phyloP scores from a whole-genome alignment of 2,113 vertebrate species.

The Cinclus cinclus region DNA sequence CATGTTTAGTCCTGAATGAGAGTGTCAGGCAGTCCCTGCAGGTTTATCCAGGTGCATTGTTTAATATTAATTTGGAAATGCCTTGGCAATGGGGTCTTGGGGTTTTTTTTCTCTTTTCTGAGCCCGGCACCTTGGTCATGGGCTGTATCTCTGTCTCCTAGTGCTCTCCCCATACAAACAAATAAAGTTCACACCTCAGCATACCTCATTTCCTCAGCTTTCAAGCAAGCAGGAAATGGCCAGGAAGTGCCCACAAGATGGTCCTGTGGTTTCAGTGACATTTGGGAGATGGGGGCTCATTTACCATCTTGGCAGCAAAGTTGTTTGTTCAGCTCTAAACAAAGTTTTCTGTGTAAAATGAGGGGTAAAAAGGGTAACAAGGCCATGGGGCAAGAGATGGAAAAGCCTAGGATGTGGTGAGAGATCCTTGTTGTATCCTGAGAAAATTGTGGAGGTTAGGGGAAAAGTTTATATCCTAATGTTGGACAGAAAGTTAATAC shows the following conservation, averaged over 20 bases:
- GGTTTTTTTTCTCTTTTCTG: not conserved
- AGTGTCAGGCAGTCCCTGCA: not conserved
- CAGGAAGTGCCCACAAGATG: not conserved
- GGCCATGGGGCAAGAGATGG: not conserved
- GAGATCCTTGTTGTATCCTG: not conserved
- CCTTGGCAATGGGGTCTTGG: not conserved
- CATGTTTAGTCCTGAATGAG: not conserved
- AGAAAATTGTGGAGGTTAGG: not conserved
- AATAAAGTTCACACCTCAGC: not conserved
- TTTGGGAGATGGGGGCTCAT: not conserved
- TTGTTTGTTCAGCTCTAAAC: not conserved
- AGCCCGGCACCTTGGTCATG: not conserved
- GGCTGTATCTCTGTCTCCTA: not conserved
- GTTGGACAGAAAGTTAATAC: not conserved
- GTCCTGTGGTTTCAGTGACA: not conserved
- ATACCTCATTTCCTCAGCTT: slow-evolving; percentile 21
- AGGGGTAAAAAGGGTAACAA: not conserved
- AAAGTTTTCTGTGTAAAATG: not conserved
- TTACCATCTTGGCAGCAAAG: not conserved
- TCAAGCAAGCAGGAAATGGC: not conserved
- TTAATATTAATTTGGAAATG: not conserved
- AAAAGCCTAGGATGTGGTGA: not conserved
- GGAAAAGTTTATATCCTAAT: not conserved
- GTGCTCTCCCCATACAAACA: slow-evolving; percentile 7
- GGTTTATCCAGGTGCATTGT: not conserved